These are phyloP conservation scores for Spea hammondii DNA, from an alignment of 2,797 vertebrate genomes.

Conservation along the genomic window DNA sequence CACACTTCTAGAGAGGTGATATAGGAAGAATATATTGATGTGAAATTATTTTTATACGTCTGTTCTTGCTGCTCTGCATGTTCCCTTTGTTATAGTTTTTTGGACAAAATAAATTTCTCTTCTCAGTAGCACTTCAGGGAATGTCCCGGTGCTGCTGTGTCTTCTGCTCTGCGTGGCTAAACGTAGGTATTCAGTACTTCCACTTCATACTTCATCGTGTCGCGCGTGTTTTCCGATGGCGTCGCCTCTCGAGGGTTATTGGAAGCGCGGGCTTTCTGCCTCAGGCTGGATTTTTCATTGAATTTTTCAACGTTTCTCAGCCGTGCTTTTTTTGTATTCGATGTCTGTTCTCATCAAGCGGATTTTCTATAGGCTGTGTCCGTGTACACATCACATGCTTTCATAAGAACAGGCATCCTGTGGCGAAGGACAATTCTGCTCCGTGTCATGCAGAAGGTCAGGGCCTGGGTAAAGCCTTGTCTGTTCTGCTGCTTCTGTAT, in stretches of 20 bases:
- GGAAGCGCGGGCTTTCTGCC: not conserved
- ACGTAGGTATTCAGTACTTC: no score
- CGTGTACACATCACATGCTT: no score
- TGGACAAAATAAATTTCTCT: slow-evolving; percentile 17
- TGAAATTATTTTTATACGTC: slow-evolving; percentile 40
- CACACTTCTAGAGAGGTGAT: not conserved
- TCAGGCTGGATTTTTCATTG: not conserved
- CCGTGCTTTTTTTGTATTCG: not conserved
- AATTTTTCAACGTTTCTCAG: not conserved
- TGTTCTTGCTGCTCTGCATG: slow-evolving; percentile 14
- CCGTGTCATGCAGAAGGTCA: no score
- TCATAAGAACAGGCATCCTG: no score
- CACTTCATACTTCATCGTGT: no score
- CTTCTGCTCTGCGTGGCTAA: no score
- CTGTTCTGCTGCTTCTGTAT: no score
- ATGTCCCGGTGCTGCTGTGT: not conserved
- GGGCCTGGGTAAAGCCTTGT: no score
- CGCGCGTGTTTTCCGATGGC: no score
- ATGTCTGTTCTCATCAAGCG: not conserved
- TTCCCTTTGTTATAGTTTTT: slow-evolving; percentile 5
- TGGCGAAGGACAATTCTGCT: no score
- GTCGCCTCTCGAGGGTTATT: no score
- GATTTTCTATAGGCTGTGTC: no score
- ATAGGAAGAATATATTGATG: slow-evolving; percentile 15
- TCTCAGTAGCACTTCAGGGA: slow-evolving; percentile 36